Conservation (phyloP, 1,140 invertebrate genomes). For the Philaenus spumarius region DNA sequence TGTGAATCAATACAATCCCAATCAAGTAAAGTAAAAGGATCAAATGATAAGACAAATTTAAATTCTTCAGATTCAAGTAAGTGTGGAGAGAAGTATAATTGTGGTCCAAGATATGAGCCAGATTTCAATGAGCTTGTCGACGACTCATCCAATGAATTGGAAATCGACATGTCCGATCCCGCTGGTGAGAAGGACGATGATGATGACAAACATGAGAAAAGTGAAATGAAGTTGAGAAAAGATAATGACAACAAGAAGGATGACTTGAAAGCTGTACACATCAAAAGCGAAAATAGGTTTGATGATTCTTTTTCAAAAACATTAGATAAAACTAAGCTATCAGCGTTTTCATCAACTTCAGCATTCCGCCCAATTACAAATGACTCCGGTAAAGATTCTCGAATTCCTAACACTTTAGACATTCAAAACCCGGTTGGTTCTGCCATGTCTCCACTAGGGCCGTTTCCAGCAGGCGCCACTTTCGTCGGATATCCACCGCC, state of each 20-base stretch:
- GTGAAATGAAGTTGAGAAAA: slow-evolving; percentile 7
- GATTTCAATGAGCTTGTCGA: slow-evolving; percentile 74
- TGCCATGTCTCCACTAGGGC: slow-evolving; percentile 47
- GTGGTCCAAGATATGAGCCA: slow-evolving; percentile 52
- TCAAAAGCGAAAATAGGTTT: neutral
- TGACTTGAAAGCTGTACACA: neutral
- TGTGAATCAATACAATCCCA: slow-evolving; percentile 43
- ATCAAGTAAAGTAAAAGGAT: slow-evolving; percentile 32
- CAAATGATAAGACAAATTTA: slow-evolving; percentile 31
- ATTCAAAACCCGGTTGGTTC: slow-evolving; percentile 35
- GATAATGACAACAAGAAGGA: slow-evolving; percentile 6
- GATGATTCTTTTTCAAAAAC: slow-evolving; percentile 1
- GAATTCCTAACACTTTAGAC: slow-evolving; percentile 42
- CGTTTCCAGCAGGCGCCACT: slow-evolving; percentile 53
- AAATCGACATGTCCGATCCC: slow-evolving; percentile 62
- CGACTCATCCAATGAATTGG: slow-evolving; percentile 68
- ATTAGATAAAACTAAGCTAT: neutral
- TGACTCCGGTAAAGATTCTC: slow-evolving; percentile 35
- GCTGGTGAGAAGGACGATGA: slow-evolving; percentile 16
- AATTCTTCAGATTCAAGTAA: slow-evolving; percentile 27
- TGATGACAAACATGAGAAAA: slow-evolving; percentile 17
- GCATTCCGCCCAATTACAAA: slow-evolving; percentile 60
- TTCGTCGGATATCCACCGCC: slow-evolving; percentile 54
- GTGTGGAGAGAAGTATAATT: slow-evolving; percentile 42
- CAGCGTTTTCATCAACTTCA: slow-evolving; percentile 59